These are phyloP conservation scores for Drosophila nigricruria DNA, from an alignment of 2,888 invertebrate genomes.

Conservation along the genomic window DNA sequence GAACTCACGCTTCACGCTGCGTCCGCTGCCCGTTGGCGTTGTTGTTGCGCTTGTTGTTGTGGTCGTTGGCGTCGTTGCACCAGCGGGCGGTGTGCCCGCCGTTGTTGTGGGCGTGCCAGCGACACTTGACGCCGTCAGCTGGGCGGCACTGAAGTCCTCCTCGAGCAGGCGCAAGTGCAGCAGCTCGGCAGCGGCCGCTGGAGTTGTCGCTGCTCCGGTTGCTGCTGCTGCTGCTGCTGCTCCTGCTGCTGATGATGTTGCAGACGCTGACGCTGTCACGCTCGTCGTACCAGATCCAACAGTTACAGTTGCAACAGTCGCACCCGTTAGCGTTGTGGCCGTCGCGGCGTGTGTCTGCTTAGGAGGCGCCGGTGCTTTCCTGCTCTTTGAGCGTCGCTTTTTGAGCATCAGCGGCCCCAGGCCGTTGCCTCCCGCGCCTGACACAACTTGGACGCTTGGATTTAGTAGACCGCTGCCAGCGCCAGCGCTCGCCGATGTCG, in stretches of 20 bases:
- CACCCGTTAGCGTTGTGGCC: constrained; percentile 57
- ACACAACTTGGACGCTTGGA: constrained; percentile 81
- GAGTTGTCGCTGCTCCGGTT: constrained; percentile 37
- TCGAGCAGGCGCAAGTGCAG: constrained; percentile 70
- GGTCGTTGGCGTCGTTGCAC: constrained; percentile 17
- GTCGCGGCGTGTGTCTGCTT: constrained; percentile 82
- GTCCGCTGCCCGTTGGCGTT: constrained; percentile 75
- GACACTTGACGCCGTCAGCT: constrained; percentile 33
- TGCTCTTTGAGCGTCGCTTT: constrained; percentile 88
- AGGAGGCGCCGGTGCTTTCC: constrained; percentile 87
- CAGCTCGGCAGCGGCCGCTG: constrained; percentile 41
- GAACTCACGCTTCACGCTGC: constrained; percentile 83
- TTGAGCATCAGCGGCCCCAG: constrained; percentile 86
- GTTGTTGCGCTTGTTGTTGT: constrained; percentile 53
- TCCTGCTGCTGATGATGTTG: constrained; percentile 41
- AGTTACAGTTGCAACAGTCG: constrained; percentile 29
- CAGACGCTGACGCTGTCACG: constrained; percentile 60
- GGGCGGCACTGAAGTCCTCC: constrained; percentile 71
- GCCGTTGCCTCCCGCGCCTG: constrained; percentile 85
- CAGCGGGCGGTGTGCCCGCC: constrained; percentile 30
- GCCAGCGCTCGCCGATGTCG: constrained; percentile 66
- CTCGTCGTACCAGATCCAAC: constrained; percentile 72
- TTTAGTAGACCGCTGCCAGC: constrained; percentile 83
- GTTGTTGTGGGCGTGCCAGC: constrained; percentile 41
- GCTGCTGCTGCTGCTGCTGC: constrained; percentile 39